Conservation (phyloP, 1,140 invertebrate species). For the Calliphora vicina region DNA sequence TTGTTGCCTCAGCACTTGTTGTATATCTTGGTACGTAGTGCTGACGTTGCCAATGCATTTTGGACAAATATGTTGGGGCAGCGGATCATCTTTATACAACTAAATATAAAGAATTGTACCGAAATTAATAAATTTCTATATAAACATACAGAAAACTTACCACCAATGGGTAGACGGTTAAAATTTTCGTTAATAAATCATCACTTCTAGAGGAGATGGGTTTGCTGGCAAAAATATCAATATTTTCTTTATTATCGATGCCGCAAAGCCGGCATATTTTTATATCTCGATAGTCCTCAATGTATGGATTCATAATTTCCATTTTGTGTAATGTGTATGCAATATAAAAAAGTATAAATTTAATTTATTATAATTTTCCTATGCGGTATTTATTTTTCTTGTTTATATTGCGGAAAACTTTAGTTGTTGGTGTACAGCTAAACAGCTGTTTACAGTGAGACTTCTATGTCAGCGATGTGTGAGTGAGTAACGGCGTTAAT, state of each 20-base stretch:
- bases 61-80: conserved; percentile 41
- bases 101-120: background rate
- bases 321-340: background rate
- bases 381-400: background rate
- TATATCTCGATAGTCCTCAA: conserved; percentile 2
- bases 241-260: conserved; percentile 20
- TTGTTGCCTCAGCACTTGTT: conserved; percentile 20
- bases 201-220: conserved; percentile 19
- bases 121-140: background rate
- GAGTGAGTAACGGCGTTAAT: background rate
- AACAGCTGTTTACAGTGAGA: background rate
- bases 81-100: conserved; percentile 41
- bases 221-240: conserved; percentile 22
- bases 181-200: conserved; percentile 35
- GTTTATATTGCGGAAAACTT: background rate
- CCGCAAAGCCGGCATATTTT: conserved; percentile 42
- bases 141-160: conserved; percentile 14
- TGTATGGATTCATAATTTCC: background rate
- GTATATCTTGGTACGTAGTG: conserved; percentile 26
- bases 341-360: background rate
- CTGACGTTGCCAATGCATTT: conserved; percentile 34
- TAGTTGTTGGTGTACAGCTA: background rate
- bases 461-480: background rate
- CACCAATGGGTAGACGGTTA: conserved; percentile 40
- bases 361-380: conserved; percentile 8